Evolutionary conservation across 2,113 vertebrate species (phyloP).

Genomic region (Oncorhynchus nerka): DNA sequence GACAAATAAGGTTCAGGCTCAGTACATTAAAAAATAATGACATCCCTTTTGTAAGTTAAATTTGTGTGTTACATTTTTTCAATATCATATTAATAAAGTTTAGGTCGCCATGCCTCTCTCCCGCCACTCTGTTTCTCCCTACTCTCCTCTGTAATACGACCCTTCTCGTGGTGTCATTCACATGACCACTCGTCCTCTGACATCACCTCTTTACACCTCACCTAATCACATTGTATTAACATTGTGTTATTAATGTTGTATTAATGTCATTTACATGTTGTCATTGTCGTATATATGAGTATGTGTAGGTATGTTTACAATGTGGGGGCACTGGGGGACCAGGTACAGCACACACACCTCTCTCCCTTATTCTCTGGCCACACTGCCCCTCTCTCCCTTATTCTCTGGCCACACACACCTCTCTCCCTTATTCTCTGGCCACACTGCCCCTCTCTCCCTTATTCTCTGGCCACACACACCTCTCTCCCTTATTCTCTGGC

Average conservation of each 20-base stretch:
- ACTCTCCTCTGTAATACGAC: neutral
- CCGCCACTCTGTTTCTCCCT: conserved; percentile 28
- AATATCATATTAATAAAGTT: neutral
- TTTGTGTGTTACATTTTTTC: neutral
- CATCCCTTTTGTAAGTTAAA: neutral
- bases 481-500: neutral
- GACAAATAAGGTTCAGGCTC: neutral
- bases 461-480: too few relatives aligned
- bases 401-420: neutral
- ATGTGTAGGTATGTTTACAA: conserved; percentile 26
- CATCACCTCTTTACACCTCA: conserved; percentile 17
- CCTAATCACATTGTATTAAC: conserved; percentile 18
- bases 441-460: too few relatives aligned
- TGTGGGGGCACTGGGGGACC: conserved; percentile 59
- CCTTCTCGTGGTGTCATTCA: neutral
- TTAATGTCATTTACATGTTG: conserved; percentile 41
- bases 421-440: neutral
- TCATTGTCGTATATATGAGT: conserved; percentile 45
- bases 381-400: neutral
- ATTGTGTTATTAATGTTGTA: conserved; percentile 31
- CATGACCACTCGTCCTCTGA: neutral
- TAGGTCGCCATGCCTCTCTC: conserved; percentile 28
- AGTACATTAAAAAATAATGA: neutral
- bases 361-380: too few relatives aligned
- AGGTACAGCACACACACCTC: conserved; percentile 20